Evolutionary conservation across 2,888 invertebrate genomes (phyloP), one percentile per base, ranked within the genome.

Genomic region (Leptinotarsa rubiginosa): DNA sequence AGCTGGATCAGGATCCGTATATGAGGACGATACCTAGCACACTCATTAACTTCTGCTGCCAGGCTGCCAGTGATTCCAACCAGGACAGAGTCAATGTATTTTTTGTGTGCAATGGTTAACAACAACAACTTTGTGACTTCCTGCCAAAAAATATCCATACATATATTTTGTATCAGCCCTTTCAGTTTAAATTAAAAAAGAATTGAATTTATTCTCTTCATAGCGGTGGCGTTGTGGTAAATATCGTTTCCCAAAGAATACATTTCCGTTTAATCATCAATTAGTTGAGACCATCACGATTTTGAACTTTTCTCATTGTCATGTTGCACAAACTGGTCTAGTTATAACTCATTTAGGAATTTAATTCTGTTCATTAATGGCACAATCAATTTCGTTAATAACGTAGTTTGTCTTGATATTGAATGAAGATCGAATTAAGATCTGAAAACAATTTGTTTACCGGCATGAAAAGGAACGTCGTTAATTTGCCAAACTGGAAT

Each of bases 251-350:
- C 52, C 52, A 52, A 16, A 41, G 16, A 67, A 68, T 41, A 68
- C 47, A 47, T 68, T 68, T 68, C 25, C 31, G 62, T 31, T n/a
- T 25, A 62, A 68, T 68, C 68, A 62, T 70, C 59, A 69, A 18
- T 73, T 69, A 69, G 49, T 69, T 20, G 62, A 62, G 20, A 47
- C 54, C 47, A 69, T 73, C 70, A 70, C 70, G 74, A 70, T 65
- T 67, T 52, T 66, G 56, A 74, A 70, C 70, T 65, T 52, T 74
- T 67, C 52, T 41, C 22, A 65, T 66, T 74, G 65, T 47, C 65
- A 70, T 74, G 70, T 70, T 59, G 12, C 66, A 41, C 41, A 67
- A 72, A 66, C 62, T 52, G 20, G 62, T 62, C 62, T 64, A 68
- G 56, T 49, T 25, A 70, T 69, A 65, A 69, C 59, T 66, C 69